These are phyloP conservation scores for Hiodon tergisus DNA, from an alignment of 2,113 vertebrate genomes.

Conservation along the genomic window DNA sequence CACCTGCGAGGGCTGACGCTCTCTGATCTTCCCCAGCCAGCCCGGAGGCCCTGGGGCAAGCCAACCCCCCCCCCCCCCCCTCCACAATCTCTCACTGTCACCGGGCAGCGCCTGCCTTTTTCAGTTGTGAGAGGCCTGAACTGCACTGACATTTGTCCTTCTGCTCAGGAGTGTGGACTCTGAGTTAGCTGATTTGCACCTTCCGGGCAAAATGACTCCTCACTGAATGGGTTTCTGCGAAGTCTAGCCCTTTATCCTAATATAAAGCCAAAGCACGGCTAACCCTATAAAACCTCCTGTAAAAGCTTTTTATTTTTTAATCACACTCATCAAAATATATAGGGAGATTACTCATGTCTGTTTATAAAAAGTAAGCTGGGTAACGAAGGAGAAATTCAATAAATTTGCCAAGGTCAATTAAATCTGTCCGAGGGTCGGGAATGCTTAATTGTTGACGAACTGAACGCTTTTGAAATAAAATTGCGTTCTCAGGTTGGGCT, in stretches of 20 bases:
- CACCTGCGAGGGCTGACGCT: neutral
- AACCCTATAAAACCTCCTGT: neutral
- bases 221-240: neutral
- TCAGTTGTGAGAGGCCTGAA: neutral
- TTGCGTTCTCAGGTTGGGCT: no score
- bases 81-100: neutral
- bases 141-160: neutral
- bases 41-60: neutral
- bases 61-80: neutral
- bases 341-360: neutral
- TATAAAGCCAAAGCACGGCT: slow-evolving; percentile 1
- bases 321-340: neutral
- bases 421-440: neutral
- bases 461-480: neutral
- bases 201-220: slow-evolving; percentile 1
- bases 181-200: neutral
- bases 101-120: neutral
- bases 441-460: neutral
- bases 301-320: neutral
- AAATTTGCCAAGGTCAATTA: neutral
- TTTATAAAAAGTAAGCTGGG: neutral
- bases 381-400: slow-evolving; percentile 4
- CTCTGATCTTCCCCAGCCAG: no score
- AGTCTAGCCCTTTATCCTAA: neutral
- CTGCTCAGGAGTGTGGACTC: neutral